phyloP scores from a whole-genome alignment of 2,113 vertebrate genomes.

The Empidonax traillii region DNA sequence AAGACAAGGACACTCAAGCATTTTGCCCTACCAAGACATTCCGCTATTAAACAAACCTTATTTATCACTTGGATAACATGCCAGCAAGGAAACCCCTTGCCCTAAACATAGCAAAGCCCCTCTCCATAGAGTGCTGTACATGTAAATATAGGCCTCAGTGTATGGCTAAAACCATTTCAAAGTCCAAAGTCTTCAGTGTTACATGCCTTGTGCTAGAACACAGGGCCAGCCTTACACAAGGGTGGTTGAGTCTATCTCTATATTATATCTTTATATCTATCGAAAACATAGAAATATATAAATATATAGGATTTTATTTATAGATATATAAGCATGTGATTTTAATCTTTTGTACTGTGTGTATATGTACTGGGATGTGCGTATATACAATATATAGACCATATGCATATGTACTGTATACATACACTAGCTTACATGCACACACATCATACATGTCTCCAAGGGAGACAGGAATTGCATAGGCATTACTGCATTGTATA shows the following conservation, averaged over 20 bases:
- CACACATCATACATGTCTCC: slow-evolving; percentile 59
- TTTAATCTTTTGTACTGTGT: slow-evolving; percentile 72
- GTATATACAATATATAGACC: slow-evolving; percentile 73
- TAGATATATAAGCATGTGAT: slow-evolving; percentile 80
- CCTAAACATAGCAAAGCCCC: neutral
- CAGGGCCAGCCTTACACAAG: slow-evolving; percentile 56
- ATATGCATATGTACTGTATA: slow-evolving; percentile 62
- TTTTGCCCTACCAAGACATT: neutral
- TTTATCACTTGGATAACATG: neutral
- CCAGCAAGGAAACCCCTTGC: neutral
- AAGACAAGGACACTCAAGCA: neutral
- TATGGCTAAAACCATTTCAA: slow-evolving; percentile 54
- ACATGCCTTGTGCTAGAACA: slow-evolving; percentile 35
- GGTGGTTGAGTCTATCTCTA: slow-evolving; percentile 72
- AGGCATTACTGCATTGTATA: slow-evolving; percentile 74
- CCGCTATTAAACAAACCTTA: neutral
- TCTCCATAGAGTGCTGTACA: neutral
- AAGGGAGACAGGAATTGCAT: slow-evolving; percentile 78
- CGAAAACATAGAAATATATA: slow-evolving; percentile 82
- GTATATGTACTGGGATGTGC: slow-evolving; percentile 71
- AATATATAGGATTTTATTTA: slow-evolving; percentile 83
- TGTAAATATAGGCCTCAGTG: neutral
- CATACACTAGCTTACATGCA: slow-evolving; percentile 73
- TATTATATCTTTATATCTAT: slow-evolving; percentile 80
- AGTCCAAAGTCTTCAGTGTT: slow-evolving; percentile 50